These are phyloP conservation scores for Paramuricea clavata DNA, from an alignment of 92 coral and sea anemone species.

Conservation along the genomic window DNA sequence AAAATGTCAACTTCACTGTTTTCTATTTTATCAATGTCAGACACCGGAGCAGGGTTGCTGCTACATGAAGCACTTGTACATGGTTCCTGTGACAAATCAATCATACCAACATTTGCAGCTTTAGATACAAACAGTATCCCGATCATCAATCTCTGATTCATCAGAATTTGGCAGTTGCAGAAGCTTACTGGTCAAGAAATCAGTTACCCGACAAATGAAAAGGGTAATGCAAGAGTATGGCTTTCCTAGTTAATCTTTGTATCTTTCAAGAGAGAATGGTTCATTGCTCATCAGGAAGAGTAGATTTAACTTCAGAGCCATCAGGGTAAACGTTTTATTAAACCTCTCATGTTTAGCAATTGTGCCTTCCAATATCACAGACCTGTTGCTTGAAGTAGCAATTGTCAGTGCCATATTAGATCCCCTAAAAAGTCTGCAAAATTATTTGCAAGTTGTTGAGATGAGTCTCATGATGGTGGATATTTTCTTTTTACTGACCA, in stretches of 20 bases:
- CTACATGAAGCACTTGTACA: neutral
- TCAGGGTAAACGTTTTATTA: constrained; percentile 24
- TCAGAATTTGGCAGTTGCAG: constrained; percentile 25
- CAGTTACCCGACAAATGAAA: constrained; percentile 17
- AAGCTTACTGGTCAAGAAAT: constrained; percentile 33
- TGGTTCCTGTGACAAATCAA: neutral
- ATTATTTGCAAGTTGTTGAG: no score
- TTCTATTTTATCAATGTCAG: neutral
- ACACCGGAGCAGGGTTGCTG: neutral
- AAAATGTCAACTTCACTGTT: neutral
- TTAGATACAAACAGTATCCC: no score
- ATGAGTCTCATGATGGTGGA: no score
- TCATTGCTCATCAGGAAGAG: constrained; percentile 28
- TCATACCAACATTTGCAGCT: no score
- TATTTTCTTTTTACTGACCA: no score
- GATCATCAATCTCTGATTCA: constrained; percentile 12
- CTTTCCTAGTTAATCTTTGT: constrained; percentile 51
- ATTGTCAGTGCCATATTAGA: constrained; percentile 31
- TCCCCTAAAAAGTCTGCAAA: no score
- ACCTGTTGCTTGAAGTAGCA: neutral
- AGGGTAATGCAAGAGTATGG: constrained; percentile 47
- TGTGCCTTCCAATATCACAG: neutral
- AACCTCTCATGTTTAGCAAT: constrained; percentile 8
- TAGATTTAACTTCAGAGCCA: constrained; percentile 28
- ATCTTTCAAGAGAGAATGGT: constrained; percentile 35